Evolutionary conservation across 2,888 invertebrate genomes (phyloP).

Genomic region (Epinotia nisella): DNA sequence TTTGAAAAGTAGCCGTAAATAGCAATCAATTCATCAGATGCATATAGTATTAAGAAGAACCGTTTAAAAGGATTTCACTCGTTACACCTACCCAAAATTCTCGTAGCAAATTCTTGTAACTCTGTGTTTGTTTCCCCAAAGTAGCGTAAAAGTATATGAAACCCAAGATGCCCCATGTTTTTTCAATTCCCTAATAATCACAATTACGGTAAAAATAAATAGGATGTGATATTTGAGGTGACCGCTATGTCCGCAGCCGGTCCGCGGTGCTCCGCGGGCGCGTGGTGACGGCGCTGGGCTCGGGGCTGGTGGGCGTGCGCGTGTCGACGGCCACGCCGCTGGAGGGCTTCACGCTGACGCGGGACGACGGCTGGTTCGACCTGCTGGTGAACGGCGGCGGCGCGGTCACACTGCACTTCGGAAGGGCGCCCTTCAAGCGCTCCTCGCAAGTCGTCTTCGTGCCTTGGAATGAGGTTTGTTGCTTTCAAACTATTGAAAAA

Average conservation of each 20-base stretch:
- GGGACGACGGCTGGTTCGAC: slow-evolving; percentile 98
- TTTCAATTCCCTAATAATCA: background rate
- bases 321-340: slow-evolving; percentile 97
- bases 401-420: slow-evolving; percentile 97
- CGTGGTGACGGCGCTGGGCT: slow-evolving; percentile 95
- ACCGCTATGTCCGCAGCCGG: slow-evolving; percentile 87
- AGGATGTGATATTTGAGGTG: slow-evolving; percentile 4
- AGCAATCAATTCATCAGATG: background rate
- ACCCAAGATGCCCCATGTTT: background rate
- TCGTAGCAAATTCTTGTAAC: background rate
- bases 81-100: background rate
- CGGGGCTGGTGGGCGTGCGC: slow-evolving; percentile 97
- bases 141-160: background rate
- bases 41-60: background rate
- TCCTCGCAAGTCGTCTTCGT: slow-evolving; percentile 95
- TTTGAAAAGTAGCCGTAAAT: slow-evolving; percentile 9
- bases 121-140: background rate
- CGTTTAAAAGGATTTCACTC: background rate
- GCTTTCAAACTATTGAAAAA: slow-evolving; percentile 14
- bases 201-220: background rate
- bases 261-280: slow-evolving; percentile 98
- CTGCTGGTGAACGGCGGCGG: slow-evolving; percentile 99
- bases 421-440: slow-evolving; percentile 94
- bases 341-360: slow-evolving; percentile 97
- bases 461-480: slow-evolving; percentile 95